A percentile compares a stretch with the other conserved stretches of the same genome.
These are phyloP conservation scores for Hedychridium roseum DNA, from an alignment of 2,888 invertebrate species.

Conservation along the genomic window DNA sequence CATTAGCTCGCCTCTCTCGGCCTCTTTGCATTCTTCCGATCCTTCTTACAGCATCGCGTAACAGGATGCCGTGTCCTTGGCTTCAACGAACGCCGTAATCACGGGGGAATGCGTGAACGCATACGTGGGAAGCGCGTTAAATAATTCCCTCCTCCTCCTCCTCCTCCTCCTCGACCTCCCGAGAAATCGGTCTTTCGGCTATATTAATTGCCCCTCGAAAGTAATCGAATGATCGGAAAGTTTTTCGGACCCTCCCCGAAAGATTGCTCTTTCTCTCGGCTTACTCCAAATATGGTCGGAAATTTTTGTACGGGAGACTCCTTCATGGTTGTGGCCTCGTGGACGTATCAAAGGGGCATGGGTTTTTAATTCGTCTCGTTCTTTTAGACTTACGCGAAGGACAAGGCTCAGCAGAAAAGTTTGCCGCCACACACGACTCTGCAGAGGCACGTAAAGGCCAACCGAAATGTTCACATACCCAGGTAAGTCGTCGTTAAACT, in stretches of 20 bases:
- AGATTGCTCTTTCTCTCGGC: too few species aligned
- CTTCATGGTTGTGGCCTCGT: too few species aligned
- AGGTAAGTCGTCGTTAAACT: constrained; percentile 60
- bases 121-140: too few species aligned
- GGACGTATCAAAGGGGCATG: too few species aligned
- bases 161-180: too few species aligned
- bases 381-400: constrained; percentile 63
- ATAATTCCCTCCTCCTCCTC: too few species aligned
- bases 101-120: neutral
- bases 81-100: constrained; percentile 5
- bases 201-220: too few species aligned
- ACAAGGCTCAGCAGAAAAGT: constrained; percentile 66
- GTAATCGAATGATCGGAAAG: too few species aligned
- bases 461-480: constrained; percentile 75
- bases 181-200: too few species aligned
- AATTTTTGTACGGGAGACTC: too few species aligned
- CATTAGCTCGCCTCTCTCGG: constrained; percentile 58
- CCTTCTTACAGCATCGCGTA: constrained; percentile 40
- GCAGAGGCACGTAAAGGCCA: constrained; percentile 77
- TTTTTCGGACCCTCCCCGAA: too few species aligned
- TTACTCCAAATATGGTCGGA: too few species aligned
- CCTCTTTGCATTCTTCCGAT: constrained; percentile 57
- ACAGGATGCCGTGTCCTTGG: constrained; percentile 50
- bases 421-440: constrained; percentile 80
- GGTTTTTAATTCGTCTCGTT: neutral